Base-by-base conservation (phyloP, 2,113 vertebrate species). In the Crotalus viridis region DNA sequence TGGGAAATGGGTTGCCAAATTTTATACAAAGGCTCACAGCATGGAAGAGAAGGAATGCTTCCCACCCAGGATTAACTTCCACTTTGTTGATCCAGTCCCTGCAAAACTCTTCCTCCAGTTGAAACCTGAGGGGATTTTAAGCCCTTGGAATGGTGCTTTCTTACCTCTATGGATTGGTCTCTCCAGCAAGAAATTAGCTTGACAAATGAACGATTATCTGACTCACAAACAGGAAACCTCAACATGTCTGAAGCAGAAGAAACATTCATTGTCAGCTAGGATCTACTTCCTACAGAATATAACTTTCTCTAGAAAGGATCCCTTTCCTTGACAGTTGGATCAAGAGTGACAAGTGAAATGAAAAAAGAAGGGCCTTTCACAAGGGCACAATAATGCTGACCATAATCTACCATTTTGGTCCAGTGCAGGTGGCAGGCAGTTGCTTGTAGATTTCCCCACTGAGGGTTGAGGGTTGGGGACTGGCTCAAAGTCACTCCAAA, bases 91-190 rank as follows among this genome's bases (percentile, higher is more conserved):
- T 33, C n/a, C 52, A 85, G 13, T 52, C 8, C 2, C 74, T 28
- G 54, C 19, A 56, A 55, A n/a, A 56, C 21, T 28, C 10, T 24
- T n/a, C 52, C 19, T 1, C 28, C n/a, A 21, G 26, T 5, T 87
- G 39, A 56, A 52, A 52, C 1, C 2, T 52, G 46, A 15, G n/a
- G 15, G 69, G 10, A 10, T 26, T 55, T 55, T 28, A 91, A 56
- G n/a, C 12, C 12, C 26, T 46, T 9, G 5, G 26, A 28, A n/a
- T 22, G 24, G 2, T 3, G 19, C 13, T 3, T 19, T 95, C 95
- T 69, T 97, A 98, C 98, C 98, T 98, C 97, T 85, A 98, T 92
- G 61, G 98, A 97, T 8, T 98, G 98, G 46, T 97, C 96, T 0
- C 94, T 96, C 98, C 98, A 98, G 59, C 95, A 96, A 33, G 95